These are phyloP conservation scores for Dendronephthya gigantea DNA, from an alignment of 64 coral and sea anemone genomes.

Conservation along the genomic window DNA sequence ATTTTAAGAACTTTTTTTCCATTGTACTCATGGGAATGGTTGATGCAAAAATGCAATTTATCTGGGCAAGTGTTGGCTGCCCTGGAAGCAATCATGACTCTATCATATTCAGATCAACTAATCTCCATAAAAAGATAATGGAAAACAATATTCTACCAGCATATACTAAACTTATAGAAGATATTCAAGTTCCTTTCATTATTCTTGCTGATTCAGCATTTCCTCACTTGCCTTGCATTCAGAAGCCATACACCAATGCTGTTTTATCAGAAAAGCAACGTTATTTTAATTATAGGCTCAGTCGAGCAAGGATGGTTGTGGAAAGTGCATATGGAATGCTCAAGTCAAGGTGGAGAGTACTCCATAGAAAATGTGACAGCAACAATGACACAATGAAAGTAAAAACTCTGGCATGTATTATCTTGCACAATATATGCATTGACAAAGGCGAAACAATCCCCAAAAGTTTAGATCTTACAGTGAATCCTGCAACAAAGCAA, in stretches of 20 bases:
- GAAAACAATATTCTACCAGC: background rate
- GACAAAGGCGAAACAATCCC: no score
- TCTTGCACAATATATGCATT: no score
- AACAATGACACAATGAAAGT: no score
- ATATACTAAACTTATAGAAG: background rate
- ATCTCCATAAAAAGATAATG: background rate
- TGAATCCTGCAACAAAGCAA: no score
- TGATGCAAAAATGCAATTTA: background rate
- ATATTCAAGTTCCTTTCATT: background rate
- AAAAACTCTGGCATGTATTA: no score
- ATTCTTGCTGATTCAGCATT: background rate
- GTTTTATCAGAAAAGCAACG: background rate
- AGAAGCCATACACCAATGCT: background rate
- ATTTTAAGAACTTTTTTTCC: constrained; percentile 4
- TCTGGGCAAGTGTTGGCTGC: background rate
- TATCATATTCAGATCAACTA: background rate
- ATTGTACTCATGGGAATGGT: background rate
- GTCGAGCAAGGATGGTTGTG: no score
- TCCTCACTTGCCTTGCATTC: background rate
- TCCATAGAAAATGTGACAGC: no score
- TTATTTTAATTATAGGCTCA: background rate
- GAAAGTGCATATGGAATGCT: no score
- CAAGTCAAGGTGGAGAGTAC: no score
- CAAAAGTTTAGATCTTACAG: no score
- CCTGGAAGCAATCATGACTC: constrained; percentile 9